Evolutionary conservation across 2,797 vertebrate genomes (phyloP).

Genomic region (Apogon hyalosoma): DNA sequence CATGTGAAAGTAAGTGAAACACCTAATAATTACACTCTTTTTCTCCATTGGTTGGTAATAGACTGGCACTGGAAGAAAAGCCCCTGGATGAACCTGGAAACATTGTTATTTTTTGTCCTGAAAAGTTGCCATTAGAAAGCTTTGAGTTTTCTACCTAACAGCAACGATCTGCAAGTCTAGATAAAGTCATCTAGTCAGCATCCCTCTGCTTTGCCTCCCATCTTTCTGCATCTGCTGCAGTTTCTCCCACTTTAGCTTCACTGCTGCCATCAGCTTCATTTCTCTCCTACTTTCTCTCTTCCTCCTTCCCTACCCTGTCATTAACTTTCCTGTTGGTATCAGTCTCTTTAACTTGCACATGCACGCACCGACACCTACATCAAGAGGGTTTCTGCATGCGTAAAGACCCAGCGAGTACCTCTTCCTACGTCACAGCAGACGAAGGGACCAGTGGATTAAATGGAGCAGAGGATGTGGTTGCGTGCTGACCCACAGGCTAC

Average conservation of each 20-base stretch:
- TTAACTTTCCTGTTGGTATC: not conserved
- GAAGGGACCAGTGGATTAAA: conserved; percentile 24
- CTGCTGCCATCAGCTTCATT: not conserved
- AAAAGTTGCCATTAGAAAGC: conserved; percentile 14
- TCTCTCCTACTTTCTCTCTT: conserved; percentile 19
- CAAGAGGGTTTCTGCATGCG: conserved; percentile 40
- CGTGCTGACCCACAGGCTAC: conserved; percentile 51
- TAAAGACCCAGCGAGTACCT: conserved; percentile 43
- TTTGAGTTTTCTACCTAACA: not conserved
- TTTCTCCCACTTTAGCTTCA: conserved; percentile 27
- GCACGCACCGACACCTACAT: conserved; percentile 26
- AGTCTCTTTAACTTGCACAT: conserved; percentile 2
- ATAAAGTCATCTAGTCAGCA: conserved; percentile 58
- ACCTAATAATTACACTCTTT: not conserved
- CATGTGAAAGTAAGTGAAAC: not conserved
- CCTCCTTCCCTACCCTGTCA: conserved; percentile 7
- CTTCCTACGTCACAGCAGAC: conserved; percentile 48
- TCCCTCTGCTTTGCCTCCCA: conserved; percentile 22
- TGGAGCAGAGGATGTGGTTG: not conserved
- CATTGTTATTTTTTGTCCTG: not conserved
- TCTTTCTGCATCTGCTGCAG: conserved; percentile 55
- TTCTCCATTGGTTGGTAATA: not conserved
- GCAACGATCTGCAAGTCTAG: conserved; percentile 25
- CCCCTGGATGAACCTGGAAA: not conserved
- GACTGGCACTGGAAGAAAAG: not conserved